phyloP scores from a whole-genome alignment of 1,140 invertebrate species.

The Anastrepha ludens region DNA sequence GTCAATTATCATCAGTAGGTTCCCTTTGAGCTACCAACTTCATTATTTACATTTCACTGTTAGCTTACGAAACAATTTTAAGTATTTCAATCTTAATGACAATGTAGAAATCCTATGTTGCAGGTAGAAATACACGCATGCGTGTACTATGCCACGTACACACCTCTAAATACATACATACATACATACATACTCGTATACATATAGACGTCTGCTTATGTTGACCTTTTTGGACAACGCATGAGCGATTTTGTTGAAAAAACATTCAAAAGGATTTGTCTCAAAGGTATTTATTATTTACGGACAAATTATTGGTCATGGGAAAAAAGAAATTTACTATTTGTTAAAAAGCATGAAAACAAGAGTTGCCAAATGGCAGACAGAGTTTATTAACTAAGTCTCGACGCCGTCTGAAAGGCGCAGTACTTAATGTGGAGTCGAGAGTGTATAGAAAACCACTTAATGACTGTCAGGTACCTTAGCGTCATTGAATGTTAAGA shows the following conservation, averaged over 20 bases:
- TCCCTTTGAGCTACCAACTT: background rate
- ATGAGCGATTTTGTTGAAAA: background rate
- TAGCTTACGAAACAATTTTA: background rate
- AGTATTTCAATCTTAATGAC: background rate
- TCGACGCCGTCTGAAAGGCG: too few relatives aligned
- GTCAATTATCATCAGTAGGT: background rate
- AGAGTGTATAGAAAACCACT: too few relatives aligned
- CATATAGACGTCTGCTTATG: background rate
- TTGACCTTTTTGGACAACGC: background rate
- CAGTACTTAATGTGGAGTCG: too few relatives aligned
- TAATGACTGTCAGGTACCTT: too few relatives aligned
- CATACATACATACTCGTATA: background rate
- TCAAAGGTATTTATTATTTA: background rate
- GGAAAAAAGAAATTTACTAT: background rate
- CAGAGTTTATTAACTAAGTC: background rate
- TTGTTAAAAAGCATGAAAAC: background rate
- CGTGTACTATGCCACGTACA: background rate
- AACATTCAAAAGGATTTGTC: background rate
- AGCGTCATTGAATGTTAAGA: too few relatives aligned
- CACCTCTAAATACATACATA: too few relatives aligned
- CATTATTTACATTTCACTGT: background rate
- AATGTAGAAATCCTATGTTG: background rate
- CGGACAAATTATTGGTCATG: background rate
- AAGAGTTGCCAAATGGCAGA: background rate
- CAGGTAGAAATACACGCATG: background rate